Evolutionary conservation across 2,888 invertebrate genomes (phyloP).

Genomic region (Agrotis exclamationis): DNA sequence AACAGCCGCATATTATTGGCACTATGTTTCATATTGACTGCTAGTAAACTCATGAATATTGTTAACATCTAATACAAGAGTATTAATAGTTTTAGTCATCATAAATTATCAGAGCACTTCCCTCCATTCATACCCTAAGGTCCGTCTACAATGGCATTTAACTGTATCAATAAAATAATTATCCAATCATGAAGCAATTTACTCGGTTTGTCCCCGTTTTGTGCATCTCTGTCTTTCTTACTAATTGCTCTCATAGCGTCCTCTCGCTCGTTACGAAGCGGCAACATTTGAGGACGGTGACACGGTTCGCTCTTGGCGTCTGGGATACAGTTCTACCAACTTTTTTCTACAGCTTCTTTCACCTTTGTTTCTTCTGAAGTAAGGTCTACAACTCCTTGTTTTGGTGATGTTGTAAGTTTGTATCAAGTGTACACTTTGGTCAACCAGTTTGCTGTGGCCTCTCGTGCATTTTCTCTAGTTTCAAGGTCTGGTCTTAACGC

Average conservation of each 20-base stretch:
- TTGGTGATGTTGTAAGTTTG: constrained; percentile 48
- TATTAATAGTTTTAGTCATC: constrained; percentile 56
- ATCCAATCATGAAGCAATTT: constrained; percentile 90
- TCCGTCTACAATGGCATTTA: constrained; percentile 82
- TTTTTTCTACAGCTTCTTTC: constrained; percentile 45
- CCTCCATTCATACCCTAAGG: constrained; percentile 72
- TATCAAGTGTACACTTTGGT: constrained; percentile 74
- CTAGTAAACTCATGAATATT: constrained; percentile 34
- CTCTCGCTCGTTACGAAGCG: constrained; percentile 73
- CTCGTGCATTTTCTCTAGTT: constrained; percentile 79
- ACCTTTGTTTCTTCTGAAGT: neutral
- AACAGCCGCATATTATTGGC: constrained; percentile 32
- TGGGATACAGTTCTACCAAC: constrained; percentile 70
- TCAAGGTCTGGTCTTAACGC: constrained; percentile 76
- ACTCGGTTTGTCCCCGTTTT: constrained; percentile 81
- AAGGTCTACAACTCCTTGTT: constrained; percentile 47
- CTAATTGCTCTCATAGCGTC: constrained; percentile 41
- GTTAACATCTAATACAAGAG: constrained; percentile 23
- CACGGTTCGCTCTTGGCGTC: constrained; percentile 77
- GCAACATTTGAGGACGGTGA: constrained; percentile 81
- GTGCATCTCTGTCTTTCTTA: constrained; percentile 68
- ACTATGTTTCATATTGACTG: constrained; percentile 42
- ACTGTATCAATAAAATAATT: constrained; percentile 90
- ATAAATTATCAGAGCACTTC: constrained; percentile 72
- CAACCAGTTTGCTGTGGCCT: constrained; percentile 77